Evolutionary conservation across 1,140 invertebrate genomes (phyloP).

Genomic region (Mesaphorura yosii): DNA sequence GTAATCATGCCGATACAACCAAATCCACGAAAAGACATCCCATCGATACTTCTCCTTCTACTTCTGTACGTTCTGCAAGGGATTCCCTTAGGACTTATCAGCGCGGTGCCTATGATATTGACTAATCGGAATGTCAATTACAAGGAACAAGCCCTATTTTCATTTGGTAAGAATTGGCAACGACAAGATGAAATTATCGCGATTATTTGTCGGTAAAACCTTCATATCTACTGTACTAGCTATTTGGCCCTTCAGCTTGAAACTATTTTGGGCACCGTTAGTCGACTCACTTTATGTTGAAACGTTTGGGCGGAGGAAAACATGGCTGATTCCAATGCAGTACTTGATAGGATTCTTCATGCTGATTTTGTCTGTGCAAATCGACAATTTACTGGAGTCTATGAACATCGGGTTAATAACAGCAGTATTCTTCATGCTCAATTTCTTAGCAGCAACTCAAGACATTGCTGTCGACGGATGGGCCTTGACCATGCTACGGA

Average conservation of each 20-base stretch:
- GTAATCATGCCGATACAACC: too few species aligned
- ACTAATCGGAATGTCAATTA: conserved; percentile 83
- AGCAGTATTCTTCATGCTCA: conserved; percentile 74
- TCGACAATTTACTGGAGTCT: conserved; percentile 63
- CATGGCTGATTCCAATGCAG: conserved; percentile 92
- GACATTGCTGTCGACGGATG: conserved; percentile 99
- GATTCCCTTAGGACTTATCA: conserved; percentile 84
- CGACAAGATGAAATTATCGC: too few species aligned
- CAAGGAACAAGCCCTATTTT: conserved; percentile 83
- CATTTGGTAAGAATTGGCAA: too few species aligned
- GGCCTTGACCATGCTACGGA: conserved; percentile 96
- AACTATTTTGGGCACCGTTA: conserved; percentile 94
- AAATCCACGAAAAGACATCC: conserved; percentile 19
- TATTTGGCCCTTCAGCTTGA: conserved; percentile 97
- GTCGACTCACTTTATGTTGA: conserved; percentile 75
- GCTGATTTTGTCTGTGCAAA: conserved; percentile 62
- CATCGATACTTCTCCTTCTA: conserved; percentile 62
- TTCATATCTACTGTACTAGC: too few species aligned
- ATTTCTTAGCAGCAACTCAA: conserved; percentile 95
- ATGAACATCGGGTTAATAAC: conserved; percentile 28
- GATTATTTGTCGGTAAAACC: too few species aligned
- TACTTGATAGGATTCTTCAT: conserved; percentile 71
- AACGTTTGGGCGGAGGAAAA: conserved; percentile 82
- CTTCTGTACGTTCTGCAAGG: conserved; percentile 92
- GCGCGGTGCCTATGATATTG: conserved; percentile 88